Evolutionary conservation across 2,797 vertebrate species (phyloP).

Genomic region (Dendrocincla tyrannina): DNA sequence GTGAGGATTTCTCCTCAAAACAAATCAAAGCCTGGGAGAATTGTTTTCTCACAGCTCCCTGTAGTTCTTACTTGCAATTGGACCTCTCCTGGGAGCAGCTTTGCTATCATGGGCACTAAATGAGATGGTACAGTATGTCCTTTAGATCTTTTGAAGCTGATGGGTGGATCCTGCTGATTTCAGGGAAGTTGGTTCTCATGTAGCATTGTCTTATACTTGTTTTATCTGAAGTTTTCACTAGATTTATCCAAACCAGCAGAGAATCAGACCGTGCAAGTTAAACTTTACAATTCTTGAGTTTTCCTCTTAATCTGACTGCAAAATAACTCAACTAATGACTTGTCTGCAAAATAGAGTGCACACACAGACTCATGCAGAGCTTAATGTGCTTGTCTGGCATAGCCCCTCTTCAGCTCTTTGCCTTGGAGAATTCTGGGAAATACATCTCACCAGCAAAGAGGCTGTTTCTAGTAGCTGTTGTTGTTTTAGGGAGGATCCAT

Average conservation of each 20-base stretch:
- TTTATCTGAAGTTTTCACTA: not conserved
- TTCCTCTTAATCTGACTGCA: not conserved
- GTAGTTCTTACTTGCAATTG: not conserved
- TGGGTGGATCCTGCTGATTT: not conserved
- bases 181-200: not conserved
- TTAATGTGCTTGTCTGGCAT: not conserved
- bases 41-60: not conserved
- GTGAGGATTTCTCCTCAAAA: not conserved
- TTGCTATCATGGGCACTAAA: not conserved
- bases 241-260: not conserved
- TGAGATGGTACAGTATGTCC: not conserved
- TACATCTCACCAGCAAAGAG: not conserved
- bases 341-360: not conserved
- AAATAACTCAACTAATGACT: conserved; percentile 25
- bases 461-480: not conserved
- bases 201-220: not conserved
- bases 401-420: not conserved
- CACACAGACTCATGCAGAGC: not conserved
- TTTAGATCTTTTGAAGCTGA: not conserved
- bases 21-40: not conserved
- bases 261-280: not conserved
- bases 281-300: not conserved
- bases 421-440: not conserved
- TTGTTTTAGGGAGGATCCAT: not conserved
- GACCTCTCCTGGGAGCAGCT: not conserved